A percentile compares a stretch with the other conserved stretches of the same genome.
phyloP scores from a whole-genome alignment of 1,140 invertebrate genomes.

The Vollenhovia emeryi region DNA sequence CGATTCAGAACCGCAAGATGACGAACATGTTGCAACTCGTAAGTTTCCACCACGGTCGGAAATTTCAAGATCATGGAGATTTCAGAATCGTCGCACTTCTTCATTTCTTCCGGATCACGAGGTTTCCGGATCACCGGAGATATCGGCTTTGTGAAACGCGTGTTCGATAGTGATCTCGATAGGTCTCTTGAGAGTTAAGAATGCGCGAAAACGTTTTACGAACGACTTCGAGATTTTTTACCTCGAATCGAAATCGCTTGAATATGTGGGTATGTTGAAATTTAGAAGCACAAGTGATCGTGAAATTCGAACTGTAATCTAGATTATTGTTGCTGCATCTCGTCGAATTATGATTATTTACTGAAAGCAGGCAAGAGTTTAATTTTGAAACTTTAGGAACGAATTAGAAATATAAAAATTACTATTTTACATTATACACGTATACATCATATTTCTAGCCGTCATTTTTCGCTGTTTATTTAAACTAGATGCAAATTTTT shows the following conservation, averaged over 20 bases:
- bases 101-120: background rate
- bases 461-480: background rate
- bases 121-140: background rate
- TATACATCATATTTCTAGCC: background rate
- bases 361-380: background rate
- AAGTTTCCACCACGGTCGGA: conserved; percentile 66
- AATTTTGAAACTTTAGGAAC: background rate
- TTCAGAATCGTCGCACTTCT: background rate
- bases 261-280: background rate
- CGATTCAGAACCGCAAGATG: conserved; percentile 30
- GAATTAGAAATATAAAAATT: background rate
- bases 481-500: background rate
- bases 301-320: background rate
- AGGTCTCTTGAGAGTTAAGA: background rate
- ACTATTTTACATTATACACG: no score
- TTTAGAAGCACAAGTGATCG: background rate
- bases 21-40: conserved; percentile 73
- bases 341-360: background rate
- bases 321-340: conserved; percentile 7
- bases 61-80: background rate
- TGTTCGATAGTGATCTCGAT: background rate
- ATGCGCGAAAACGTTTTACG: background rate
- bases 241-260: background rate
- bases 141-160: background rate
- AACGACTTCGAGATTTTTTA: background rate